Conservation (phyloP, 2,888 invertebrate species). For the Scelioninae gen. 2 region DNA sequence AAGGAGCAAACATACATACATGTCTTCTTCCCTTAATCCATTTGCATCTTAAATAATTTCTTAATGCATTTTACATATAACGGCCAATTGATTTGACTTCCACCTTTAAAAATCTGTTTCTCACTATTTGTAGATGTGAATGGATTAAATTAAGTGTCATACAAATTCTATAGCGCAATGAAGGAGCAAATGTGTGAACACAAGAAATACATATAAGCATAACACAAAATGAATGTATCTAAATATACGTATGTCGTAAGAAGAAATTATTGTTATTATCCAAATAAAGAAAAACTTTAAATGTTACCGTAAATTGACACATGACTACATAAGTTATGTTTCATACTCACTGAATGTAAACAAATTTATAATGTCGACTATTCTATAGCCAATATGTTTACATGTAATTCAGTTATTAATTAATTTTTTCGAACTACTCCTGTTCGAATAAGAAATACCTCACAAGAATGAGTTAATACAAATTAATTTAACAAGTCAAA, state of each 20-base stretch:
- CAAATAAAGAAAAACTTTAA: constrained; percentile 32
- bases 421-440: too few relatives aligned
- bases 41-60: constrained; percentile 31
- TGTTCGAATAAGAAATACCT: neutral
- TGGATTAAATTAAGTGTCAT: constrained; percentile 30
- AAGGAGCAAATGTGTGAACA: constrained; percentile 11
- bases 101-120: constrained; percentile 1
- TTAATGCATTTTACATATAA: constrained; percentile 26
- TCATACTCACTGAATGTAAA: constrained; percentile 50
- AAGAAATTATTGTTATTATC: constrained; percentile 33
- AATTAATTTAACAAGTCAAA: neutral
- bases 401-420: constrained; percentile 12
- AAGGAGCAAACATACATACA: neutral
- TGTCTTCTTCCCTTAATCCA: constrained; percentile 42
- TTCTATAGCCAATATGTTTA: constrained; percentile 13
- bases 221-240: constrained; percentile 34
- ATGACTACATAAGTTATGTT: constrained; percentile 18
- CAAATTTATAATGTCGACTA: constrained; percentile 33
- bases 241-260: constrained; percentile 21
- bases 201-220: constrained; percentile 3
- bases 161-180: constrained; percentile 6
- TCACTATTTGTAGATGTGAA: constrained; percentile 27
- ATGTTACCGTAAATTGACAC: constrained; percentile 33
- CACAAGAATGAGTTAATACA: neutral
- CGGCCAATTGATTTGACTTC: constrained; percentile 19